Evolutionary conservation across 2,888 invertebrate genomes (phyloP).

Genomic region (Scrobipalpa costella): DNA sequence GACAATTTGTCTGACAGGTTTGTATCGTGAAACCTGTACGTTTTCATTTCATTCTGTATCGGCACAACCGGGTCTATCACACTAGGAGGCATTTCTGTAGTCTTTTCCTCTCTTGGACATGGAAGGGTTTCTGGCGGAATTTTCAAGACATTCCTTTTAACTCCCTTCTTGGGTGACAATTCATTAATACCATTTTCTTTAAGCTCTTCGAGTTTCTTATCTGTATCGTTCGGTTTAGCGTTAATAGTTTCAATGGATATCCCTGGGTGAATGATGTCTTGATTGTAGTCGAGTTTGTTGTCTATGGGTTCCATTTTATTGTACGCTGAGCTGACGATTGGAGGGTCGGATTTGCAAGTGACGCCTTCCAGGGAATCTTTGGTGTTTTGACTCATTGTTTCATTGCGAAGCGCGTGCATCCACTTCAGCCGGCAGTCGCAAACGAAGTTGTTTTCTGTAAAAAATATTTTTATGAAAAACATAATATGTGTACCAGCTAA

Average conservation of each 20-base stretch:
- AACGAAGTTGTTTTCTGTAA: constrained; percentile 90
- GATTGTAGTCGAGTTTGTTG: constrained; percentile 61
- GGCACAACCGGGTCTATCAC: constrained; percentile 70
- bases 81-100: constrained; percentile 62
- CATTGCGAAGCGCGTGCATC: constrained; percentile 88
- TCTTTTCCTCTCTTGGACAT: constrained; percentile 65
- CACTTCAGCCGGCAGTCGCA: constrained; percentile 92
- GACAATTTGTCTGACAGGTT: constrained; percentile 48
- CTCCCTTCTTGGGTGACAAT: constrained; percentile 54
- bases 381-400: constrained; percentile 86
- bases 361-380: constrained; percentile 85
- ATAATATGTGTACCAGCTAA: no score
- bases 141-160: constrained; percentile 67
- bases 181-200: constrained; percentile 51
- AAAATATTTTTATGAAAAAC: constrained; percentile 49
- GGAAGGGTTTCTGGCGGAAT: constrained; percentile 69
- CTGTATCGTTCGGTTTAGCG: constrained; percentile 61
- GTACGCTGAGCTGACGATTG: constrained; percentile 72
- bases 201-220: constrained; percentile 53
- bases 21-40: constrained; percentile 66
- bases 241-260: constrained; percentile 63
- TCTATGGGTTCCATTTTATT: constrained; percentile 65
- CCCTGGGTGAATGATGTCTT: constrained; percentile 63
- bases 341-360: constrained; percentile 84
- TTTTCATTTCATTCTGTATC: constrained; percentile 76